Percentiles rank a stretch among this genome's conserved stretches.
Conservation (phyloP, 2,888 invertebrate genomes). For the Amitus sp. region DNA sequence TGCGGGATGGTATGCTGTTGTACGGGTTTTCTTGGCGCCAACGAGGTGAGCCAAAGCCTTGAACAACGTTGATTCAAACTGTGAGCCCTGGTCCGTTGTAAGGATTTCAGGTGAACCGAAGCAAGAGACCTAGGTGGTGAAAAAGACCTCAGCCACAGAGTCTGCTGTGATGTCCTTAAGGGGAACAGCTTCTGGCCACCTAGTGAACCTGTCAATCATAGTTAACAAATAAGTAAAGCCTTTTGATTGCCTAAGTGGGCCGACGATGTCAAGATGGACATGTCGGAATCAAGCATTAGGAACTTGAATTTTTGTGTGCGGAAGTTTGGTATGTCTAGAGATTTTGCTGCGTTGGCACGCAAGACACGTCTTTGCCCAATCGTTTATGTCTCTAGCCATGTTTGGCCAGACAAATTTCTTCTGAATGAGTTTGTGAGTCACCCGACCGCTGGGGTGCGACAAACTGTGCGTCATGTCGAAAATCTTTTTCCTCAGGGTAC, state of each 20-base stretch:
- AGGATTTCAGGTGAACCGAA: constrained; percentile 32
- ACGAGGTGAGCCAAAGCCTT: constrained; percentile 14
- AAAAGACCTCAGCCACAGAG: constrained; percentile 44
- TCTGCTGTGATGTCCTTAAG: constrained; percentile 20
- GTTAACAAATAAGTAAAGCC: constrained; percentile 56
- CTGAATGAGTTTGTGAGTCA: constrained; percentile 39
- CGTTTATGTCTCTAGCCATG: constrained; percentile 44
- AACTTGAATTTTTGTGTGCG: constrained; percentile 37
- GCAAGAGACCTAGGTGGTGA: constrained; percentile 32
- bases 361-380: constrained; percentile 51
- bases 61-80: constrained; percentile 46
- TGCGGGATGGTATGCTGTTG: constrained; percentile 36
- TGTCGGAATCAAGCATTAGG: constrained; percentile 55
- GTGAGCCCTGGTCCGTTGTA: constrained; percentile 45
- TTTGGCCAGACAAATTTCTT: constrained; percentile 47
- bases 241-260: constrained; percentile 54
- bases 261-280: constrained; percentile 64
- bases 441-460: constrained; percentile 39
- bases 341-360: constrained; percentile 53
- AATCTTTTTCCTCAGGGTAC: constrained; percentile 24
- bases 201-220: constrained; percentile 46
- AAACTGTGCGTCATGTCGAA: constrained; percentile 33
- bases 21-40: constrained; percentile 18
- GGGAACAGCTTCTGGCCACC: constrained; percentile 36
- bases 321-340: constrained; percentile 42